These are phyloP conservation scores for Strix aluco DNA, from an alignment of 2,113 vertebrate species.

Conservation along the genomic window DNA sequence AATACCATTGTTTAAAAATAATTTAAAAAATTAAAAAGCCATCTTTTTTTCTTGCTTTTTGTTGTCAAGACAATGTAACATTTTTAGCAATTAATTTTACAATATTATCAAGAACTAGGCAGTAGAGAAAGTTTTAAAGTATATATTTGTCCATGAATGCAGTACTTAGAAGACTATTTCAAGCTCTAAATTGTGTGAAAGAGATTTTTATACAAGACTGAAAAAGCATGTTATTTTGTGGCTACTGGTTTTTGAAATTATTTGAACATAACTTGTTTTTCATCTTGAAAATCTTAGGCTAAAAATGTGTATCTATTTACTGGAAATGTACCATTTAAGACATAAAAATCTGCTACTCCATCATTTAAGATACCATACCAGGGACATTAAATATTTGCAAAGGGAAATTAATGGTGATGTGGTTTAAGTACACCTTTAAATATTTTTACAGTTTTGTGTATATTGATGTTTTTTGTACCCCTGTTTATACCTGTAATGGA, in stretches of 20 bases:
- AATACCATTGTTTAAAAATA: neutral
- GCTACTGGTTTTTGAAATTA: neutral
- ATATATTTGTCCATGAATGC: neutral
- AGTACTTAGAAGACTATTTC: neutral
- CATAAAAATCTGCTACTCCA: neutral
- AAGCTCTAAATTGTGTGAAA: neutral
- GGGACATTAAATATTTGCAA: neutral
- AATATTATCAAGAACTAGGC: neutral
- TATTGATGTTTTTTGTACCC: neutral
- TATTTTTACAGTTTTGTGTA: neutral
- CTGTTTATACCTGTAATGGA: neutral
- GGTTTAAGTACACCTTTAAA: neutral
- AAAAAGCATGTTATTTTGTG: neutral
- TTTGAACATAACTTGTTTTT: neutral
- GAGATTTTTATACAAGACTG: neutral
- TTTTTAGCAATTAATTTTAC: neutral
- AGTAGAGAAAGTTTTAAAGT: neutral
- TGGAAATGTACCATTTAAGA: neutral
- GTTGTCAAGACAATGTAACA: neutral
- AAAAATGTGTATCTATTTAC: neutral
- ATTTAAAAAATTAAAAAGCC: neutral
- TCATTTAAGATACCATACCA: neutral
- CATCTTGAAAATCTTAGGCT: neutral
- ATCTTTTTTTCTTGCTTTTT: neutral
- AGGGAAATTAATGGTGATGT: neutral